A percentile compares a stretch with the other conserved stretches of the same genome.
These are phyloP conservation scores for Tylochromis polylepis DNA, from an alignment of 2,113 vertebrate species.

Conservation along the genomic window DNA sequence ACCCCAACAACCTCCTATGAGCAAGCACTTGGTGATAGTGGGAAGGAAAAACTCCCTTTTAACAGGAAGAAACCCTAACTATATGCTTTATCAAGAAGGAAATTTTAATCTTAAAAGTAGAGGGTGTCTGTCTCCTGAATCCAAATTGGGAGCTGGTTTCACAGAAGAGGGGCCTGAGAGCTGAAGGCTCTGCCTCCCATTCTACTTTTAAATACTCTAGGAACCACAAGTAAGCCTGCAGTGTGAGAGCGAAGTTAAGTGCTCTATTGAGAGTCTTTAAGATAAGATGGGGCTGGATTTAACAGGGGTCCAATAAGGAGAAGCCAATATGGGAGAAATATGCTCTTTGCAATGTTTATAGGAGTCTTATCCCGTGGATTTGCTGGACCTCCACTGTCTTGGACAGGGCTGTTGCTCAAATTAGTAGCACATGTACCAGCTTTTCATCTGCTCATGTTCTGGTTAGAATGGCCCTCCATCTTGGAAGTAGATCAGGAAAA, in stretches of 20 bases:
- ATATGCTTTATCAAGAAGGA: not conserved
- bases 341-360: not conserved
- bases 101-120: not conserved
- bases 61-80: not conserved
- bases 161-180: not conserved
- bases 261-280: not conserved
- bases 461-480: not conserved
- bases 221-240: not conserved
- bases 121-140: not conserved
- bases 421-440: not conserved
- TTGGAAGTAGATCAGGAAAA: not conserved
- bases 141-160: rapidly evolving
- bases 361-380: not conserved
- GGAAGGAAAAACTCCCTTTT: not conserved
- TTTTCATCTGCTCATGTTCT: not conserved
- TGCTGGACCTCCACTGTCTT: not conserved
- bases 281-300: not conserved
- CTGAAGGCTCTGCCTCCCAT: not conserved
- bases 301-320: rapidly evolving
- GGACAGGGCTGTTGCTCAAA: not conserved
- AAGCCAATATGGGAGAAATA: rapidly evolving
- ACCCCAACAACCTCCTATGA: not conserved
- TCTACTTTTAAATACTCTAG: not conserved
- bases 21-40: not conserved
- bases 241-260: not conserved